Evolutionary conservation across 92 coral and sea anemone genomes (phyloP).

Genomic region (Parazoanthus darwini): DNA sequence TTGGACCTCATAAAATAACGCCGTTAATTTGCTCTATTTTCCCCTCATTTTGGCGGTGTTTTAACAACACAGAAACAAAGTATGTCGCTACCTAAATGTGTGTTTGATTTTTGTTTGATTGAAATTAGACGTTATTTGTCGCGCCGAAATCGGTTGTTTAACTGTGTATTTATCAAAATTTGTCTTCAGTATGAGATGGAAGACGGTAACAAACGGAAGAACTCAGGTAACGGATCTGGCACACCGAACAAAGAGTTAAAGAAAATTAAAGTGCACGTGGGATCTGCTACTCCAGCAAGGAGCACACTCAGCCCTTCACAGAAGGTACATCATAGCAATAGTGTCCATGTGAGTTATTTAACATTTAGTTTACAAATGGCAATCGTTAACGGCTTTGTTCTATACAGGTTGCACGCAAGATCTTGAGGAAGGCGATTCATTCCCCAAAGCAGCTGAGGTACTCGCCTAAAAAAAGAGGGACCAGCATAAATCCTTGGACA

Average conservation of each 20-base stretch:
- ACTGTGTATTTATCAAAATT: background rate
- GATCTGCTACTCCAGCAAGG: background rate
- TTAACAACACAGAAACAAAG: background rate
- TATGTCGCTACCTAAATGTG: background rate
- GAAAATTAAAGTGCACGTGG: background rate
- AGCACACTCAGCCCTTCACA: conserved; percentile 9
- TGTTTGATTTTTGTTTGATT: background rate
- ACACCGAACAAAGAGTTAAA: background rate
- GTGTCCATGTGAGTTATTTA: background rate
- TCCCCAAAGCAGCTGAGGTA: conserved; percentile 28
- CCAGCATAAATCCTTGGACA: background rate
- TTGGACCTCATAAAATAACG: background rate
- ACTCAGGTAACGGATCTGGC: background rate
- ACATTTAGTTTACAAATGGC: background rate
- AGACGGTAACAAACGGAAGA: background rate
- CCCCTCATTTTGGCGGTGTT: background rate
- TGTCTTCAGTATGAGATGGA: background rate
- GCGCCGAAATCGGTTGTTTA: background rate
- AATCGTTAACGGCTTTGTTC: too few species aligned
- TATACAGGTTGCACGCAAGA: conserved; percentile 20
- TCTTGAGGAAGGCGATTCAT: background rate
- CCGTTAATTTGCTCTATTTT: background rate
- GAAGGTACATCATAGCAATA: background rate
- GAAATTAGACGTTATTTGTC: background rate
- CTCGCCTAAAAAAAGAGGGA: conserved; percentile 12